phyloP scores from a whole-genome alignment of 1,140 invertebrate species.

The Helicoverpa zea region DNA sequence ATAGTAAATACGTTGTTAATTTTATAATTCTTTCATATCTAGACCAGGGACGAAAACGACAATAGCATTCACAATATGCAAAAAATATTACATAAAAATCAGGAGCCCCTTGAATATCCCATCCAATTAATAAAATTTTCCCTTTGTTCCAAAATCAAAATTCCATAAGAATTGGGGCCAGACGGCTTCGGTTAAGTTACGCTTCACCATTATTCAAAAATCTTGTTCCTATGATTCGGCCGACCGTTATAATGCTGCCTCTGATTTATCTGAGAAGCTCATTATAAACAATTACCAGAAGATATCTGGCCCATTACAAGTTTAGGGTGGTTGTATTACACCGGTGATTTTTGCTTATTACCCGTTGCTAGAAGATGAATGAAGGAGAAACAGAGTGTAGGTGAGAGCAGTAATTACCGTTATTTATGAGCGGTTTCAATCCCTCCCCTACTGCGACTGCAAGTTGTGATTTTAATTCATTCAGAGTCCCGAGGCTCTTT shows the following conservation, averaged over 20 bases:
- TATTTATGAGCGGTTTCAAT: constrained; percentile 81
- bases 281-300: constrained; percentile 49
- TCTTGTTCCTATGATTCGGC: constrained; percentile 28
- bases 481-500: constrained; percentile 74
- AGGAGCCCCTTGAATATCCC: constrained; percentile 26
- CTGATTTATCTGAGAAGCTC: constrained; percentile 49
- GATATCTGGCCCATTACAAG: constrained; percentile 9
- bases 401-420: constrained; percentile 70
- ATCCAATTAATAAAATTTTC: constrained; percentile 41
- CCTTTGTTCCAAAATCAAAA: constrained; percentile 47
- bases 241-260: constrained; percentile 2
- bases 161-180: constrained; percentile 25
- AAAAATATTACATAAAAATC: constrained; percentile 14
- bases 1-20: neutral
- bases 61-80: neutral
- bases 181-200: constrained; percentile 56
- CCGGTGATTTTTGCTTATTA: constrained; percentile 29
- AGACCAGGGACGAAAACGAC: neutral
- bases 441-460: constrained; percentile 71
- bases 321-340: constrained; percentile 19
- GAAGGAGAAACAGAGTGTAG: constrained; percentile 53
- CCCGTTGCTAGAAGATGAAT: constrained; percentile 55
- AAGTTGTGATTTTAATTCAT: constrained; percentile 84
- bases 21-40: neutral
- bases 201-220: constrained; percentile 57